These are phyloP conservation scores for Nannoperca australis DNA, from an alignment of 2,797 vertebrate genomes.

Conservation along the genomic window DNA sequence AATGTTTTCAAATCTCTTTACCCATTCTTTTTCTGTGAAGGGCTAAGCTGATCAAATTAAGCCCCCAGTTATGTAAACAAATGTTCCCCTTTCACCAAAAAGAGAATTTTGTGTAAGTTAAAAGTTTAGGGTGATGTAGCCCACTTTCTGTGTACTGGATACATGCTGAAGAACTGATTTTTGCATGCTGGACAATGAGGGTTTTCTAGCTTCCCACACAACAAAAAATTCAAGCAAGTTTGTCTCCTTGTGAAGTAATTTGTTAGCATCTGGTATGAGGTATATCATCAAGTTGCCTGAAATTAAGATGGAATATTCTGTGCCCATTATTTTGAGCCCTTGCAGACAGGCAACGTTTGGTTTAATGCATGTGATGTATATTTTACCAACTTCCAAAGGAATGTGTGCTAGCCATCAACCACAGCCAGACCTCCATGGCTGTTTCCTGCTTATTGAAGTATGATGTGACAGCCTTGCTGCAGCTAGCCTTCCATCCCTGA, in stretches of 20 bases:
- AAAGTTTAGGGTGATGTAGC: background rate
- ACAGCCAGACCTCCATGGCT: constrained; percentile 5
- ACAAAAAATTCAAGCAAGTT: constrained; percentile 15
- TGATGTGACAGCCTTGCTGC: background rate
- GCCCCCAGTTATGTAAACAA: background rate
- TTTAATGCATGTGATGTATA: constrained; percentile 89
- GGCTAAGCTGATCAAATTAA: background rate
- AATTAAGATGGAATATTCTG: constrained; percentile 83
- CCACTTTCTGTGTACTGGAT: background rate
- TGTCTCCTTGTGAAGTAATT: constrained; percentile 26
- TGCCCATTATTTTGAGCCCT: constrained; percentile 87
- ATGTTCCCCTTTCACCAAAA: background rate
- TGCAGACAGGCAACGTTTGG: constrained; percentile 98
- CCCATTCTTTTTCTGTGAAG: background rate
- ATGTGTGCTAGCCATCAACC: background rate
- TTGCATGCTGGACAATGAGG: constrained; percentile 62
- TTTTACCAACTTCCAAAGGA: background rate
- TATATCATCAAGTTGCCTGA: constrained; percentile 77
- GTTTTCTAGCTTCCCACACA: constrained; percentile 19
- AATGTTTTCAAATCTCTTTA: background rate
- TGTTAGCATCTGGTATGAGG: constrained; percentile 34
- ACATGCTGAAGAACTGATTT: constrained; percentile 10
- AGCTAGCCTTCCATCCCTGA: background rate
- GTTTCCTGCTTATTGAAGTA: background rate
- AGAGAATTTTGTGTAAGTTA: background rate